Base-by-base conservation (phyloP, 2,888 invertebrate genomes). In the Drosophila colorata region DNA sequence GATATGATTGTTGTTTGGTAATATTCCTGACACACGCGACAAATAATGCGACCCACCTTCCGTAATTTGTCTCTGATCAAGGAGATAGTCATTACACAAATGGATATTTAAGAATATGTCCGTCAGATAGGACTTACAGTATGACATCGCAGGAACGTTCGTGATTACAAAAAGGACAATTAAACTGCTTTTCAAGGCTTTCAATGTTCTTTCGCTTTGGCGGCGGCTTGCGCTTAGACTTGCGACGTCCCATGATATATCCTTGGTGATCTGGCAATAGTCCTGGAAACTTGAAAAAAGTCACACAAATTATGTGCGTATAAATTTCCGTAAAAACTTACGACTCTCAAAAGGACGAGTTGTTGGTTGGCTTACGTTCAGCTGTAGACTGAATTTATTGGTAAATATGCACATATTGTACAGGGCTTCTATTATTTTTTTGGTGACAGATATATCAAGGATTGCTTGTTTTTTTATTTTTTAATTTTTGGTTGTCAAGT, bases 161-260 rank as follows among this genome's bases (percentile, higher is more conserved):
- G 91, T 99, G 99, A 92, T 99, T 99, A 92, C 99, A 99, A 93
- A 99, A 99, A 7, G 99, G 99, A 90, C 99, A 99, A 91, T 98
- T 99, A 92, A 99, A 99, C 91, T 98, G 97, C 58, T 96, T 96
- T 91, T 99, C 98, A 56, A 99, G 93, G 0, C 98, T 97, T 90
- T 96, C 95, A 79, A 99, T 97, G 2, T 96, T 95, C 93, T 98
- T 99, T 74, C 96, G 94, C 91, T 98, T 98, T 58, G 97, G 95
- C 55, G 98, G 97, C 16, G 99, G 98, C 94, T 99, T 99, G 90
- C 98, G 95, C 93, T 98, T 98, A 73, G 98, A 98, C 94, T 99
- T 99, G 72, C 98, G 95, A 85, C 98, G 95, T 87, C 98, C 99
- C 99, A 99, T 99, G 75, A 4, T 18, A 8, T 4, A 20, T 4